phyloP scores from a whole-genome alignment of 2,113 vertebrate species.

The Dendropsophus ebraccatus region DNA sequence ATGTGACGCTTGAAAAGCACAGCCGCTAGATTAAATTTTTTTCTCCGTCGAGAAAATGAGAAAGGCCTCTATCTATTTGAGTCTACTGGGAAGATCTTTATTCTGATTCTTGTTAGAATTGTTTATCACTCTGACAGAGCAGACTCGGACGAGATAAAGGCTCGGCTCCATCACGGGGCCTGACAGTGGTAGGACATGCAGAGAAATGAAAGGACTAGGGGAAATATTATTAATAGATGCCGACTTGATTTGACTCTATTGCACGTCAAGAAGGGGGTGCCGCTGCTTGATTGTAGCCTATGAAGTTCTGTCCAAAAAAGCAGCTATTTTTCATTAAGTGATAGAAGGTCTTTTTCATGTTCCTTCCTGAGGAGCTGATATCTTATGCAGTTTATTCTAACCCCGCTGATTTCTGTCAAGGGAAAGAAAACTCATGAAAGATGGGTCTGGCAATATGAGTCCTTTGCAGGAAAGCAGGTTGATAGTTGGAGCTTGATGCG shows the following conservation, averaged over 20 bases:
- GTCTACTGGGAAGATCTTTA: conserved; percentile 99
- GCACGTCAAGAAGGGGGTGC: conserved; percentile 93
- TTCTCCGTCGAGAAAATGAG: conserved; percentile 99
- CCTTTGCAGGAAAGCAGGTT: conserved; percentile 72
- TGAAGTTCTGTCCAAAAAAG: conserved; percentile 99
- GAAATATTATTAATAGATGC: conserved; percentile 99
- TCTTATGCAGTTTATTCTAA: conserved; percentile 99
- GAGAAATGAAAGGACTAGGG: conserved; percentile 97
- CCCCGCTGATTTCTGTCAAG: conserved; percentile 97
- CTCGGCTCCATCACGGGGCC: conserved; percentile 95
- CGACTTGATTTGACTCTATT: conserved; percentile 98
- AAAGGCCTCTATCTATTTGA: conserved; percentile 97
- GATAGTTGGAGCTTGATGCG: conserved; percentile 34
- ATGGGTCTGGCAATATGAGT: conserved; percentile 71
- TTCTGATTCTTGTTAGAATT: conserved; percentile 99
- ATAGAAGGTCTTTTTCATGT: conserved; percentile 96
- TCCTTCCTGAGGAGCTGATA: conserved; percentile 99
- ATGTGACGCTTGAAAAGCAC: conserved; percentile 89
- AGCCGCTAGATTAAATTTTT: conserved; percentile 96
- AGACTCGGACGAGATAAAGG: conserved; percentile 99
- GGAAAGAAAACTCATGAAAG: conserved; percentile 81
- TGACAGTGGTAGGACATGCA: conserved; percentile 98
- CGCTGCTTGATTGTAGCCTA: conserved; percentile 95
- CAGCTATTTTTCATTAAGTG: conserved; percentile 99
- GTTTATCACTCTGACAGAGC: conserved; percentile 99